Evolutionary conservation across 2,113 vertebrate genomes (phyloP), one percentile per base, ranked within the genome.

Genomic region (Marmota flaviventris): DNA sequence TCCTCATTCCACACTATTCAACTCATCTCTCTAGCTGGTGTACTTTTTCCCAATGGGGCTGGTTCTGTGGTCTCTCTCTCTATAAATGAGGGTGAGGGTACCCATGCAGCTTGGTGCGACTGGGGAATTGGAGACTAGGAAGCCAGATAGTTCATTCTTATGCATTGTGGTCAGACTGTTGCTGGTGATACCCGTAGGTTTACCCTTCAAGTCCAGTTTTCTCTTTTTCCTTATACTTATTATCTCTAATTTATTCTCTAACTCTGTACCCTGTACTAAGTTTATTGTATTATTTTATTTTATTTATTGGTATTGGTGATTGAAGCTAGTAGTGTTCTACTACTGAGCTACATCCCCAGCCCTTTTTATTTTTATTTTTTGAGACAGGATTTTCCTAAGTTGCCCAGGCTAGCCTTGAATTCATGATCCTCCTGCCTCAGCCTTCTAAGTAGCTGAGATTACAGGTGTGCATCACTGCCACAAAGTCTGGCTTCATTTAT

Each of bases 151-250:
- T 48, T 65, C 18, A 51, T 82, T 92, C 45, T 90, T 58, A 42
- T 70, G 37, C 42, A 53, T 51, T 16, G 10, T 78, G 63, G 45
- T 79, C 72, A 85, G n/a, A 73, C 65, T 84, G 29, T 79, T 69
- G 48, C 67, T 85, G 45, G 27, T 75, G n/a, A 24, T 72, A n/a
- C 12, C 27, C 69, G 14, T 72, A 22, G 29, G n/a, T 76, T 24
- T 39, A 86, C 16, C 20, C 51, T 81, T 76, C 7, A 81, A 63
- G 72, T 58, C 73, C 42, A 69, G 12, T 86, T 86, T 94, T 22
- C 53, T 91, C 61, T 85, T 81, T 14, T 87, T 14, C 81, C 25
- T 51, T 95, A 89, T 77, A 70, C 11, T 37, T 94, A 34, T 86
- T 76, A 51, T 79, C 17, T 78, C 22, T 51, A 34, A 48, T 63